Conservation (phyloP, 2,113 vertebrate genomes). For the Pollimyrus isidori region DNA sequence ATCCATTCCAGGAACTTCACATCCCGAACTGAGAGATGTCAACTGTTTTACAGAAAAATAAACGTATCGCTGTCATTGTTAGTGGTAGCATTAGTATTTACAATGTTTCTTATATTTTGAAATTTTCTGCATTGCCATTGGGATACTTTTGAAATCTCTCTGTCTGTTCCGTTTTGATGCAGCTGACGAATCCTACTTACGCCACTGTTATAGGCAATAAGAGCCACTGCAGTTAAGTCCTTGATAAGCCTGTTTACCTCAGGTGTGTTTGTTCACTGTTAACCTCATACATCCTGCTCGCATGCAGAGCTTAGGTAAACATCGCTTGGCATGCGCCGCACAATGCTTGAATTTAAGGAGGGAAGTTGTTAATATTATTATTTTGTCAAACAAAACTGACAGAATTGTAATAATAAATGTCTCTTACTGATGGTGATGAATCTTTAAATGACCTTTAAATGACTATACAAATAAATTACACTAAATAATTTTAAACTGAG, state of each 20-base stretch:
- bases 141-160: not conserved
- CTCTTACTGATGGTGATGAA: not conserved
- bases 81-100: not conserved
- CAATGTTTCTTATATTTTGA: not conserved
- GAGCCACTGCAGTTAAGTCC: not conserved
- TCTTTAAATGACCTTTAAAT: not conserved
- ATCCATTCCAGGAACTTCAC: not conserved
- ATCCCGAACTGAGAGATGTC: not conserved
- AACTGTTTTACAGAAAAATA: not conserved
- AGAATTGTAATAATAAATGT: not conserved
- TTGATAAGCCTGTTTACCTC: conserved; percentile 48
- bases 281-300: conserved; percentile 58
- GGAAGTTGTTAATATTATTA: not conserved
- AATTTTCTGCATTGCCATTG: not conserved
- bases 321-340: conserved; percentile 12
- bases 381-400: not conserved
- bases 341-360: not conserved
- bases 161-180: not conserved
- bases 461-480: not conserved
- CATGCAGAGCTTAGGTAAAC: conserved; percentile 27
- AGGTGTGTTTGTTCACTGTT: conserved; percentile 50
- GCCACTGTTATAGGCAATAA: not conserved
- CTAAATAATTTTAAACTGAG: not conserved
- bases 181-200: not conserved
- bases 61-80: not conserved